Percentiles rank a stretch among this genome's conserved stretches.
Conservation (phyloP, 2,888 invertebrate species). For the Metopia argyrocephala region DNA sequence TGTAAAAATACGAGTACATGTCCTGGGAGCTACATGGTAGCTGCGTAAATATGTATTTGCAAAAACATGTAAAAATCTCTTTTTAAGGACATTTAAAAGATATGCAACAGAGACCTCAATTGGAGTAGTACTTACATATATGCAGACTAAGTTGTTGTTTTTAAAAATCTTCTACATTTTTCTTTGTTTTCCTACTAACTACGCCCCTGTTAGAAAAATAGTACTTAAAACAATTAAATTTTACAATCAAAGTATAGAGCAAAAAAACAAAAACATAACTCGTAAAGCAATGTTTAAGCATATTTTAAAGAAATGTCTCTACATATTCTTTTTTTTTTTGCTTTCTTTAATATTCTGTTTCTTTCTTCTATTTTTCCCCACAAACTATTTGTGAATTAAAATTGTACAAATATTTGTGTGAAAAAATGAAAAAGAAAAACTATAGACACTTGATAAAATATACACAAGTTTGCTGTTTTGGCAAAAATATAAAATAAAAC, state of each 20-base stretch:
- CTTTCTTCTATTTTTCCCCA: too few species aligned
- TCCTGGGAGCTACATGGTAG: neutral
- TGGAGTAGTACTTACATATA: neutral
- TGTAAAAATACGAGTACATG: neutral
- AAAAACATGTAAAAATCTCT: neutral
- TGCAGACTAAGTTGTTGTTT: neutral
- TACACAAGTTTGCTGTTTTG: conserved; percentile 18
- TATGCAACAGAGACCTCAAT: too few species aligned
- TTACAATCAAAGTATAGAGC: neutral
- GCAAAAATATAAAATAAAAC: conserved; percentile 7
- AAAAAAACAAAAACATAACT: neutral
- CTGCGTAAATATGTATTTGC: neutral
- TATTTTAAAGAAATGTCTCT: too few species aligned
- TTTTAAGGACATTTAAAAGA: neutral
- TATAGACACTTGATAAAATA: conserved; percentile 25
- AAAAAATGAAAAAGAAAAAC: neutral
- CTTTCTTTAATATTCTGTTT: too few species aligned
- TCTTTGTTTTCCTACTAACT: neutral
- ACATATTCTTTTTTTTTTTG: too few species aligned
- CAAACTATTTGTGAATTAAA: too few species aligned
- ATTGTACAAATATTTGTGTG: too few species aligned
- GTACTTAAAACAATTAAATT: neutral
- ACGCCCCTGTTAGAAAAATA: neutral
- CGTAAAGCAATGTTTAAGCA: neutral
- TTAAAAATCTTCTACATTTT: neutral